Conservation (phyloP, 2,113 vertebrate genomes). For the Malurus cyaneus region DNA sequence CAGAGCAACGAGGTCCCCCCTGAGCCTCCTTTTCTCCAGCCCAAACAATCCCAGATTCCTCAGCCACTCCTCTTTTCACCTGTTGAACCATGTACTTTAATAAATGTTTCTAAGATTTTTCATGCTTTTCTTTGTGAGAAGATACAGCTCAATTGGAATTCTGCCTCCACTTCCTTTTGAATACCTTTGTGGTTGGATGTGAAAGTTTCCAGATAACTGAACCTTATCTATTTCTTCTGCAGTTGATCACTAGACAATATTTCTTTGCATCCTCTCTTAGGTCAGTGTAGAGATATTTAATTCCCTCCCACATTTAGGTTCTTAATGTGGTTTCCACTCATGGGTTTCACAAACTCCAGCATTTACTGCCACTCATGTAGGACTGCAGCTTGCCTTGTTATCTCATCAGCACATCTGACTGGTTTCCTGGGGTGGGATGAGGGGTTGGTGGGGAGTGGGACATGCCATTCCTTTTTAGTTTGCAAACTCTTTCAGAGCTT, state of each 20-base stretch:
- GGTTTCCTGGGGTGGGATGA: neutral
- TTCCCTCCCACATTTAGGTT: neutral
- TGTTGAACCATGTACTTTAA: neutral
- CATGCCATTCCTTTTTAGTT: neutral
- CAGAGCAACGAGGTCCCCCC: neutral
- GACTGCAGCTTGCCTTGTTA: neutral
- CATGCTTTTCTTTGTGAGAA: neutral
- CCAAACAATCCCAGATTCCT: neutral
- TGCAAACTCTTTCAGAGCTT: neutral
- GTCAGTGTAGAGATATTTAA: neutral
- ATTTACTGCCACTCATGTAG: neutral
- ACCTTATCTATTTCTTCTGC: neutral
- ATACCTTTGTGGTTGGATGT: neutral
- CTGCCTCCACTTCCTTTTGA: neutral
- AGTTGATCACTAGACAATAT: neutral
- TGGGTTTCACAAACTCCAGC: neutral
- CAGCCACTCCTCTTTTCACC: neutral
- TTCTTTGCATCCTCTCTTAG: neutral
- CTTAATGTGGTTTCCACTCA: neutral
- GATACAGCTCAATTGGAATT: neutral
- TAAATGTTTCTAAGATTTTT: neutral
- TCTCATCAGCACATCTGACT: neutral
- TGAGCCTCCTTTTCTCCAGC: neutral
- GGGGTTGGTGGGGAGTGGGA: neutral
- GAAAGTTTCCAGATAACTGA: neutral